A percentile compares a stretch with the other conserved stretches of the same genome.
Conservation (phyloP, 2,113 vertebrate species). For the Orthochromis indermauri region DNA sequence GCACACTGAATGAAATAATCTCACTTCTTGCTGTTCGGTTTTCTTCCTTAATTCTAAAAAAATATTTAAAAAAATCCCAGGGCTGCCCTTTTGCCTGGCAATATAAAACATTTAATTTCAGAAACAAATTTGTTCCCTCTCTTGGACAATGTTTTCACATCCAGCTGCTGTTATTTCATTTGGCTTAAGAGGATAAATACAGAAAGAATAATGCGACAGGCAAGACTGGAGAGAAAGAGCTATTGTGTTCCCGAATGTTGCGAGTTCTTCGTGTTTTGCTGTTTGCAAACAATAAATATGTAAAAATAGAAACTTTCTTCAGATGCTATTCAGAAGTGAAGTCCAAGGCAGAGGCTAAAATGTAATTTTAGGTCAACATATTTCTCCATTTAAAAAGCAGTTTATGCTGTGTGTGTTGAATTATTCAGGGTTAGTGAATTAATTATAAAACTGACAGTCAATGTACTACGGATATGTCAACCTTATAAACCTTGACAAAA, state of each 20-base stretch:
- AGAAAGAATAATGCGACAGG: constrained; percentile 36
- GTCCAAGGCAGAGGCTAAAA: background rate
- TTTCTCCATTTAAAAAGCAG: background rate
- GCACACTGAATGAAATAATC: constrained; percentile 7
- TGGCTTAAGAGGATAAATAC: constrained; percentile 45
- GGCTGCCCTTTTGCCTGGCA: background rate
- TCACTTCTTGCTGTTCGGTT: background rate
- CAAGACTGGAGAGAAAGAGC: background rate
- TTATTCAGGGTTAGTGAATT: constrained; percentile 10
- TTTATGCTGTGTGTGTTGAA: background rate
- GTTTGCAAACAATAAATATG: constrained; percentile 39
- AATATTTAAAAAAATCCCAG: background rate
- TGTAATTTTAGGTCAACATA: background rate
- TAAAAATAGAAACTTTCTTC: background rate
- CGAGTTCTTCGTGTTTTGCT: constrained; percentile 3
- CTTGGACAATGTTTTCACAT: constrained; percentile 47
- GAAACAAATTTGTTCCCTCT: constrained; percentile 17
- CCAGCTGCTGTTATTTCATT: constrained; percentile 40
- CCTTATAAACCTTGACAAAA: constrained; percentile 47
- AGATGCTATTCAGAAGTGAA: background rate
- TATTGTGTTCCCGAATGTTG: constrained; percentile 16
- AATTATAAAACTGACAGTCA: constrained; percentile 32
- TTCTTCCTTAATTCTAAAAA: background rate
- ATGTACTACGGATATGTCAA: constrained; percentile 16
- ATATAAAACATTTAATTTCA: constrained; percentile 42